A percentile compares a stretch with the other conserved stretches of the same genome.
These are phyloP conservation scores for Potamarius usumacintae DNA, from an alignment of 2,113 vertebrate species.

Conservation along the genomic window DNA sequence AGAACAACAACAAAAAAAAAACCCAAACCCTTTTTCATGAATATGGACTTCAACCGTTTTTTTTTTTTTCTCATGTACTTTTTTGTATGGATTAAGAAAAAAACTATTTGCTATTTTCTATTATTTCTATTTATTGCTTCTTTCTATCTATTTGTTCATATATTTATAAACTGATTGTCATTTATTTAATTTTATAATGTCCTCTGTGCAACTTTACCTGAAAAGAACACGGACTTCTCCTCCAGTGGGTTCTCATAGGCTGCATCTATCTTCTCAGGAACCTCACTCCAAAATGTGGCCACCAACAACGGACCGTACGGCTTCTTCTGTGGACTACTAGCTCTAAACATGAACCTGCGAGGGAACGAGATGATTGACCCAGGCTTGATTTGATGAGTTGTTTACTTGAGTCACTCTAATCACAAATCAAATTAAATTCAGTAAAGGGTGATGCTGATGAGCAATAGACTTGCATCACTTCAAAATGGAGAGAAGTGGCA, in stretches of 20 bases:
- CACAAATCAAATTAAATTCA: constrained; percentile 37
- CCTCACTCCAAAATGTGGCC: constrained; percentile 93
- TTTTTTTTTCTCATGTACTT: background rate
- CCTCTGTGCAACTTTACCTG: constrained; percentile 75
- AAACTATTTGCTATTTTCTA: background rate
- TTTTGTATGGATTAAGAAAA: background rate
- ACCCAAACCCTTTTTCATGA: background rate
- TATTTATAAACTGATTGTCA: background rate
- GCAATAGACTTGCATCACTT: background rate
- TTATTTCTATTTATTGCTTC: background rate
- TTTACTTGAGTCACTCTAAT: constrained; percentile 37
- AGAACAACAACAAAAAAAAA: background rate
- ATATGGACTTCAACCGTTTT: background rate
- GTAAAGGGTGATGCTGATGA: constrained; percentile 30
- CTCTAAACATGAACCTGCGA: constrained; percentile 92
- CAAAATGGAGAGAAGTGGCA: background rate
- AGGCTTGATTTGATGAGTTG: background rate
- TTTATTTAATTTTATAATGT: background rate
- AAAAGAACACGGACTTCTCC: constrained; percentile 91
- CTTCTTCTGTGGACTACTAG: constrained; percentile 80
- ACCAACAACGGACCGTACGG: constrained; percentile 88
- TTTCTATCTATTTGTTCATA: background rate
- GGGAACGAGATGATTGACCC: constrained; percentile 23
- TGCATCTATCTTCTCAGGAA: constrained; percentile 90
- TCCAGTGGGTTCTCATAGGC: constrained; percentile 92